These are phyloP conservation scores for Enteromius paludinosus DNA, from an alignment of 2,797 vertebrate genomes.

Conservation along the genomic window DNA sequence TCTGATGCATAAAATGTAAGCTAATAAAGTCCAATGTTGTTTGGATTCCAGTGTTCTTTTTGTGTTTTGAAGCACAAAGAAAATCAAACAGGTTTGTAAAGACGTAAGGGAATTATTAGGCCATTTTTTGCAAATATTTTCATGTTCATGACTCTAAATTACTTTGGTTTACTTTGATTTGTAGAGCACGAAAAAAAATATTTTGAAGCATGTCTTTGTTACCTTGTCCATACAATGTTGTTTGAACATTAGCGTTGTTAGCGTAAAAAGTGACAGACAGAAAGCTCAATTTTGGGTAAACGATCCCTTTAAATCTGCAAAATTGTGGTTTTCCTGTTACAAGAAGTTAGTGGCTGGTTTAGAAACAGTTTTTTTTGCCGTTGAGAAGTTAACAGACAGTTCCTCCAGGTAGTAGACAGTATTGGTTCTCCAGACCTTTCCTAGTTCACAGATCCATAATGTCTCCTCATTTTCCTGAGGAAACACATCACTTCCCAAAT, in stretches of 20 bases:
- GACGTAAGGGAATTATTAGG: background rate
- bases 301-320: background rate
- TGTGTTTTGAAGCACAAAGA: background rate
- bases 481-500: conserved; percentile 53
- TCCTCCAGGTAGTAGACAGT: background rate
- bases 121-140: background rate
- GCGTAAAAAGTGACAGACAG: background rate
- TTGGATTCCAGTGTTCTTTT: background rate
- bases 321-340: background rate
- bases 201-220: background rate
- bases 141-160: too few relatives aligned
- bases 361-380: background rate
- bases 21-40: background rate
- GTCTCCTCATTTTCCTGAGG: conserved; percentile 41
- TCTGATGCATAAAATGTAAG: background rate
- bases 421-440: background rate
- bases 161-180: conserved; percentile 7
- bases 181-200: background rate
- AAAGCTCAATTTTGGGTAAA: too few relatives aligned
- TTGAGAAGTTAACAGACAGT: background rate
- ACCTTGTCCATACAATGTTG: background rate
- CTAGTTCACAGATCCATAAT: conserved; percentile 7
- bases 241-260: background rate
- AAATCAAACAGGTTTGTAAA: background rate
- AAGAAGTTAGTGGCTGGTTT: background rate